Conservation (phyloP, 2,888 invertebrate species). For the Tetrapedia diversipes region DNA sequence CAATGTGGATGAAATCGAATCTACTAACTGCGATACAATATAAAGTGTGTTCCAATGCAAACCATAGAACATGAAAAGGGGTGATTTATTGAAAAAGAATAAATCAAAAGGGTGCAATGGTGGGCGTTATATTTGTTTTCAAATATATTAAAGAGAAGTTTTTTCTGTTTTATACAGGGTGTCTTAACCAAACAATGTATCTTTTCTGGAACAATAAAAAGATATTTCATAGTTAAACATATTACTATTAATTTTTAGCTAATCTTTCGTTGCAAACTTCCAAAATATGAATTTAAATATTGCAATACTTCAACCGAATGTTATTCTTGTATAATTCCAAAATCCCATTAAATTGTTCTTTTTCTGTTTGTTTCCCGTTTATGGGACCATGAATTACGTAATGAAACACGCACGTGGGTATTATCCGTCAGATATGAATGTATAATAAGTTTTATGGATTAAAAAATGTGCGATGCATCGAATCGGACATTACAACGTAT, state of each 20-base stretch:
- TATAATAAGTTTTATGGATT: conserved; percentile 8
- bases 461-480: not conserved
- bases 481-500: conserved; percentile 1
- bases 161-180: too few relatives aligned
- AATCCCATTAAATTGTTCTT: not conserved
- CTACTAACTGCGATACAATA: not conserved
- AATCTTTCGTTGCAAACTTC: not conserved
- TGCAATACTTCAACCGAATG: not conserved
- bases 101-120: too few relatives aligned
- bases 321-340: not conserved
- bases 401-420: not conserved
- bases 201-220: too few relatives aligned
- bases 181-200: too few relatives aligned
- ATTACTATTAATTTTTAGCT: not conserved
- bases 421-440: not conserved
- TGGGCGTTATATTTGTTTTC: too few relatives aligned
- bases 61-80: too few relatives aligned
- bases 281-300: not conserved
- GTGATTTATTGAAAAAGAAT: too few relatives aligned
- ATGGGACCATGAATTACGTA: conserved; percentile 6
- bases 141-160: too few relatives aligned
- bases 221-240: too few relatives aligned
- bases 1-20: not conserved
- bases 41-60: too few relatives aligned
- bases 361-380: not conserved